A percentile compares a stretch with the other conserved stretches of the same genome.
These are phyloP conservation scores for Steinernema scapterisci DNA, from an alignment of 2,888 invertebrate species.

Conservation along the genomic window DNA sequence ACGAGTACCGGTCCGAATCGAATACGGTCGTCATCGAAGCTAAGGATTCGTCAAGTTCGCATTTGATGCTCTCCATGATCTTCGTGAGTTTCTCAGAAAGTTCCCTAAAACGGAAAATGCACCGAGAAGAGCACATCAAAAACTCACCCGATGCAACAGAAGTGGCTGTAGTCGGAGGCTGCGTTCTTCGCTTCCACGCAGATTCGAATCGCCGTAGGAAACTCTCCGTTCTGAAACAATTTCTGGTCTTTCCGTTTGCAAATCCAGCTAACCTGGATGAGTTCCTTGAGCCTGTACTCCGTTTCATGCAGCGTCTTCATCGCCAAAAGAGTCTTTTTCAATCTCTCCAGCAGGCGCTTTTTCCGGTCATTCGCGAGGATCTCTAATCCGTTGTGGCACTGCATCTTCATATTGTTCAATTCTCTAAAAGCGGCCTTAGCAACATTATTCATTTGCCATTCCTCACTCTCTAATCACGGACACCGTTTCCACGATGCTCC, in stretches of 20 bases:
- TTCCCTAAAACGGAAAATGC: slow-evolving; percentile 29
- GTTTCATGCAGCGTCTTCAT: slow-evolving; percentile 76
- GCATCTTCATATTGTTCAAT: slow-evolving; percentile 76
- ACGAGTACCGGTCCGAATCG: slow-evolving; percentile 79
- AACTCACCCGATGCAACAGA: slow-evolving; percentile 50
- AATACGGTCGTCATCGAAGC: slow-evolving; percentile 71
- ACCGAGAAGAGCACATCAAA: neutral
- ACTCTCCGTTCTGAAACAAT: slow-evolving; percentile 50
- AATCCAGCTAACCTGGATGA: slow-evolving; percentile 48
- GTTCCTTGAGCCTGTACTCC: slow-evolving; percentile 53
- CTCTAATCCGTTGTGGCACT: slow-evolving; percentile 72
- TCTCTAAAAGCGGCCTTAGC: slow-evolving; percentile 36
- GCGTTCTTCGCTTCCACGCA: slow-evolving; percentile 53
- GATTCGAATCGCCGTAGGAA: slow-evolving; percentile 57
- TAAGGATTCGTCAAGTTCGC: slow-evolving; percentile 50
- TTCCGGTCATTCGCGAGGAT: slow-evolving; percentile 89
- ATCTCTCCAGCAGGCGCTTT: slow-evolving; percentile 80
- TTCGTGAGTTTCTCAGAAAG: slow-evolving; percentile 34
- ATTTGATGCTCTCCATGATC: slow-evolving; percentile 40
- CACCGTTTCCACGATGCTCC: slow-evolving; percentile 39
- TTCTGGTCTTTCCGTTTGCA: neutral
- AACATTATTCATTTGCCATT: neutral
- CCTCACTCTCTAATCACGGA: slow-evolving; percentile 40
- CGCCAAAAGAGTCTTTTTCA: slow-evolving; percentile 80
- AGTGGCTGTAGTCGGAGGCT: slow-evolving; percentile 46